A percentile compares a stretch with the other conserved stretches of the same genome.
Conservation (phyloP, 2,113 vertebrate genomes). For the Ariopsis seemanni region DNA sequence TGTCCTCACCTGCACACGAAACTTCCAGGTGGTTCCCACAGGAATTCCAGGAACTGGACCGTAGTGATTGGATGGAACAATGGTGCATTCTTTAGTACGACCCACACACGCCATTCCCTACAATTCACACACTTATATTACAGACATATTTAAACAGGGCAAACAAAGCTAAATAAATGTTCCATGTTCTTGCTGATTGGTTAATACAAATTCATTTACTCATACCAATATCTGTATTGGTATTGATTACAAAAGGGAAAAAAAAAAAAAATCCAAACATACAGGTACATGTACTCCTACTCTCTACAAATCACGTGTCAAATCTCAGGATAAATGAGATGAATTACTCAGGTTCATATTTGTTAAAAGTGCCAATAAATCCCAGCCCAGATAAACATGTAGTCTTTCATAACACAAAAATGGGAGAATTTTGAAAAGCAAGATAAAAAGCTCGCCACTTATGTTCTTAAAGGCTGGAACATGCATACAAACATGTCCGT, state of each 20-base stretch:
- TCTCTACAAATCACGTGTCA: background rate
- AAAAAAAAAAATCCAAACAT: background rate
- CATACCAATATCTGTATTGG: background rate
- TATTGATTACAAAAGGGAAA: background rate
- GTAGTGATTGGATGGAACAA: slow-evolving; percentile 97
- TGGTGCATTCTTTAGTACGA: slow-evolving; percentile 96
- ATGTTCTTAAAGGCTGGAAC: background rate
- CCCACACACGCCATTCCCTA: slow-evolving; percentile 99
- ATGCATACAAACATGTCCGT: background rate
- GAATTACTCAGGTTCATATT: background rate
- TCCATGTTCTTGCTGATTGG: background rate
- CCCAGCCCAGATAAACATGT: background rate
- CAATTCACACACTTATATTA: slow-evolving; percentile 49
- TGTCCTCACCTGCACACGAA: slow-evolving; percentile 89
- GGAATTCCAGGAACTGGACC: slow-evolving; percentile 94
- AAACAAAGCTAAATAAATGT: background rate
- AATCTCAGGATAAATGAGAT: background rate
- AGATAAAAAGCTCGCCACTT: background rate
- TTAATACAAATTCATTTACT: background rate
- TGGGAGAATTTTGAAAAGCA: background rate
- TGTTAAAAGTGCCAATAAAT: background rate
- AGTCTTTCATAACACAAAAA: background rate
- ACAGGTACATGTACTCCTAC: background rate
- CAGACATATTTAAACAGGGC: background rate
- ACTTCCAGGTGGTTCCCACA: slow-evolving; percentile 96